Conservation (phyloP, 1,140 invertebrate genomes). For the Apis florea region DNA sequence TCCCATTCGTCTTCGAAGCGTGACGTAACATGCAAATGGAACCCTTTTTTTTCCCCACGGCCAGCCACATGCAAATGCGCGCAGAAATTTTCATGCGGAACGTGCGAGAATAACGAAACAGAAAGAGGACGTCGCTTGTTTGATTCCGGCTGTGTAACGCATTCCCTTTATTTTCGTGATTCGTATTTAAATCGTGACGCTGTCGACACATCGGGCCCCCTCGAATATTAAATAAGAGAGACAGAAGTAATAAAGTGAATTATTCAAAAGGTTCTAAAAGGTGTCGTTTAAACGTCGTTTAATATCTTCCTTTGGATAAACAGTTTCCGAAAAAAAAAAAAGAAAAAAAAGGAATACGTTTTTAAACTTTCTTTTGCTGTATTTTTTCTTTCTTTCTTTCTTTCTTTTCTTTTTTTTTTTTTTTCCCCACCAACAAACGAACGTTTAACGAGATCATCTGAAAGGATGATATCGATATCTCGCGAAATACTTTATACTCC, state of each 20-base stretch:
- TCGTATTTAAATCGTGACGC: not conserved
- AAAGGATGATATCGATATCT: not conserved
- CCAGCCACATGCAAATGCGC: conserved; percentile 50
- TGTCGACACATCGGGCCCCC: not conserved
- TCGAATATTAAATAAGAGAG: conserved; percentile 1
- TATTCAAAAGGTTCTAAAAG: not conserved
- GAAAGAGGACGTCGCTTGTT: conserved; percentile 22
- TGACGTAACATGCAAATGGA: conserved; percentile 47
- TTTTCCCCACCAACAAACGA: no score
- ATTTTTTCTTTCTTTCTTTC: no score
- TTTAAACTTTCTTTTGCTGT: not conserved
- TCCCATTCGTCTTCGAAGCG: conserved; percentile 7
- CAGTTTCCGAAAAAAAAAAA: not conserved
- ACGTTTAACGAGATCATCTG: not conserved
- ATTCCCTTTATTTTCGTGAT: conserved; percentile 1
- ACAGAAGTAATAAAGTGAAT: not conserved
- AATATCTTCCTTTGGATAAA: no score
- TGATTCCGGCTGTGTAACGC: conserved; percentile 22
- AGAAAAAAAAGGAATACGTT: not conserved
- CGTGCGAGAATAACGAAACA: conserved; percentile 46
- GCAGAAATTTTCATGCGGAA: conserved; percentile 49
- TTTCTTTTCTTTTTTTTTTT: no score
- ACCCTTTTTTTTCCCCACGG: not conserved
- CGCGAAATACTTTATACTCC: not conserved
- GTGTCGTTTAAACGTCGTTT: no score